Evolutionary conservation across 2,797 vertebrate species (phyloP).

Genomic region (Pseudomugil tenellus): DNA sequence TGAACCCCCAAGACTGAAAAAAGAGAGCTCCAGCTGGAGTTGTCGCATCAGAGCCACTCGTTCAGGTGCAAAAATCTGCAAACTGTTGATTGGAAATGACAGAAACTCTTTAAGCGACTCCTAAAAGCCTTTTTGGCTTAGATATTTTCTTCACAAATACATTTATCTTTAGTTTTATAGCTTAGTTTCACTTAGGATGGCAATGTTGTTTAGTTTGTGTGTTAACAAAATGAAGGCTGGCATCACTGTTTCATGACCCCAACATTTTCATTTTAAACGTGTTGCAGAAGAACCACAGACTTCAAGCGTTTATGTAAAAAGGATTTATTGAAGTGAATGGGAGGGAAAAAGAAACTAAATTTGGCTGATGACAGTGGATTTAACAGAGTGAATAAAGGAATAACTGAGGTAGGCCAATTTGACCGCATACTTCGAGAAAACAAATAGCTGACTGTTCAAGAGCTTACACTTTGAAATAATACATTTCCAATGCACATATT

Average conservation of each 20-base stretch:
- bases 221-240: neutral
- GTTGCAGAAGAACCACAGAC: conserved; percentile 74
- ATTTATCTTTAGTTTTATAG: neutral
- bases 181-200: neutral
- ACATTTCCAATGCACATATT: conserved; percentile 62
- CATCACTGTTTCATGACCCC: neutral
- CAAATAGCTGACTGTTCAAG: conserved; percentile 75
- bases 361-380: conserved; percentile 84
- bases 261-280: conserved; percentile 1
- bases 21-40: conserved; percentile 1
- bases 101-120: neutral
- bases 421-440: conserved; percentile 78
- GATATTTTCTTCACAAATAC: conserved; percentile 1
- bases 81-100: neutral
- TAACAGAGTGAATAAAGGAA: conserved; percentile 69
- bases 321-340: conserved; percentile 96
- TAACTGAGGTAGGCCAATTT: conserved; percentile 84
- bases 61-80: conserved; percentile 5
- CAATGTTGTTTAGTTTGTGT: neutral
- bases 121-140: conserved; percentile 1
- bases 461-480: conserved; percentile 69
- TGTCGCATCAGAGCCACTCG: conserved; percentile 1
- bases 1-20: neutral
- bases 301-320: conserved; percentile 84
- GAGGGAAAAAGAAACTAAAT: conserved; percentile 86